phyloP scores from a whole-genome alignment of 2,888 invertebrate species.

The Pterostichus niger region DNA sequence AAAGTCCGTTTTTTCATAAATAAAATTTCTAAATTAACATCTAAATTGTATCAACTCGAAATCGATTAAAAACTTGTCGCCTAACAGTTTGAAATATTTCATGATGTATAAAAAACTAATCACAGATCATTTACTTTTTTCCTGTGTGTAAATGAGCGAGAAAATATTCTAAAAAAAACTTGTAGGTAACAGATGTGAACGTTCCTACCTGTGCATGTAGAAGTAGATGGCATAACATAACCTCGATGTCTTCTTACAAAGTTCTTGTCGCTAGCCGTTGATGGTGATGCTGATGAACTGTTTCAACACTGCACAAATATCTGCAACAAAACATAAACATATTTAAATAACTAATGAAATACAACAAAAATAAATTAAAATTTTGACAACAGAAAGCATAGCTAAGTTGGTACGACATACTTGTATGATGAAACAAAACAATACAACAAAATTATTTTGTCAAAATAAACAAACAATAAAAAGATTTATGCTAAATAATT shows the following conservation, averaged over 20 bases:
- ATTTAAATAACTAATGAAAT: no score
- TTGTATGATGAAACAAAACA: no score
- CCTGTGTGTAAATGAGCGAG: neutral
- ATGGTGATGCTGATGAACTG: neutral
- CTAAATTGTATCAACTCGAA: conserved; percentile 27
- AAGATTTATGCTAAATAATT: no score
- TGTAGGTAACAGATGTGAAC: neutral
- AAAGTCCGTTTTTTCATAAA: no score
- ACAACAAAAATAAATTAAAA: no score
- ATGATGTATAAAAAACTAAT: conserved; percentile 24
- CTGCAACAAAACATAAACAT: neutral
- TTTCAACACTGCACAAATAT: neutral
- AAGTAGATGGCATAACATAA: conserved; percentile 49
- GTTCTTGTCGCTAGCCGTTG: neutral
- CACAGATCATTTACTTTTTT: conserved; percentile 9
- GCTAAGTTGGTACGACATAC: no score
- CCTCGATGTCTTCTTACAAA: conserved; percentile 16
- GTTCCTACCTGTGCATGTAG: conserved; percentile 25
- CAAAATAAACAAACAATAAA: no score
- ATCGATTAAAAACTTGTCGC: neutral
- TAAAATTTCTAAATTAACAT: conserved; percentile 10
- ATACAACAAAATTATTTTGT: no score
- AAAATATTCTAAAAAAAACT: neutral
- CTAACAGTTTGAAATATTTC: neutral
- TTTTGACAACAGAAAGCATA: no score